These are phyloP conservation scores for Isurus oxyrinchus DNA, from an alignment of 2,113 vertebrate genomes.

Conservation along the genomic window DNA sequence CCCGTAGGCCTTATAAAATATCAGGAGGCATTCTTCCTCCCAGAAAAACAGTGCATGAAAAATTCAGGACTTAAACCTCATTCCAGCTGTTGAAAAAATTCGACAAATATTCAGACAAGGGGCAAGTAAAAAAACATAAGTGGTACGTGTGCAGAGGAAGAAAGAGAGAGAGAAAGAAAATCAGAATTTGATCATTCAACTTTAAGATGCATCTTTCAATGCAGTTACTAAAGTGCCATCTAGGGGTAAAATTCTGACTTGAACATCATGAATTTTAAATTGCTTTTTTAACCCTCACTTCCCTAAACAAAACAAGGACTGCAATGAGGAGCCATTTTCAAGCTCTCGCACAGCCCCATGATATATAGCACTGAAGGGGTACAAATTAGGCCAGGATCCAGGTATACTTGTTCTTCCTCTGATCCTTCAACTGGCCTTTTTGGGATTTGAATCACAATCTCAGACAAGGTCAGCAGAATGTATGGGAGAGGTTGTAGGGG, in stretches of 20 bases:
- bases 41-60: not conserved
- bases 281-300: not conserved
- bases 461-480: not conserved
- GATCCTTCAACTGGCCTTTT: not conserved
- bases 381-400: conserved; percentile 1
- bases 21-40: not conserved
- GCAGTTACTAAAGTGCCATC: conserved; percentile 34
- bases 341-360: too few relatives aligned
- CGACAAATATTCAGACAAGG: not conserved
- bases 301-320: not conserved
- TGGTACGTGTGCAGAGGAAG: not conserved
- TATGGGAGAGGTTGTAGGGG: not conserved
- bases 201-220: not conserved
- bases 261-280: not conserved
- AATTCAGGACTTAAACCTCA: not conserved
- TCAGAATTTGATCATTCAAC: not conserved
- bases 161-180: not conserved
- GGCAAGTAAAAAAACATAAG: not conserved
- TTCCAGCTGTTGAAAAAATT: not conserved
- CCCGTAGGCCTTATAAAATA: not conserved
- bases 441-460: not conserved
- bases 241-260: conserved; percentile 16
- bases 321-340: not conserved
- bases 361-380: not conserved
- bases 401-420: not conserved